phyloP scores from a whole-genome alignment of 2,888 invertebrate species.

The Amphipoea lucens region DNA sequence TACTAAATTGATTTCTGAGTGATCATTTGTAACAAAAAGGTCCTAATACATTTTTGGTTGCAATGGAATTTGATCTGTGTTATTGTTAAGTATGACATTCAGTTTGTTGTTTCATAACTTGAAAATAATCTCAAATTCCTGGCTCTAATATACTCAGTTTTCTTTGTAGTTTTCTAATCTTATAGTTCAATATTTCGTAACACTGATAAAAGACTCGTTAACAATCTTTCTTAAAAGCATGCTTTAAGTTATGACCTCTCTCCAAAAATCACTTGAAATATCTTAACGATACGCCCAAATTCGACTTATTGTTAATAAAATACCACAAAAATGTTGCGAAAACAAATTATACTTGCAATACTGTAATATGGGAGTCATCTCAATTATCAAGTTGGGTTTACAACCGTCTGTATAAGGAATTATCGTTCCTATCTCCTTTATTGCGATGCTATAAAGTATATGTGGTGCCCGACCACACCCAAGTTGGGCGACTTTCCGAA shows the following conservation, averaged over 20 bases:
- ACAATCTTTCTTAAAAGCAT: constrained; percentile 19
- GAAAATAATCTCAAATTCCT: no score
- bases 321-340: constrained; percentile 47
- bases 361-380: constrained; percentile 56
- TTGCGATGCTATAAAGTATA: constrained; percentile 58
- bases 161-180: not conserved
- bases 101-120: not conserved
- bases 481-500: constrained; percentile 53
- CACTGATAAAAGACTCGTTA: not conserved
- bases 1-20: not conserved
- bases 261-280: constrained; percentile 36
- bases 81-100: not conserved
- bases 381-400: constrained; percentile 60
- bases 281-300: constrained; percentile 46
- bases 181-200: constrained; percentile 8
- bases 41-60: not conserved
- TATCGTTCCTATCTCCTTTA: constrained; percentile 65
- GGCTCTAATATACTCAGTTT: not conserved
- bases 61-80: no score
- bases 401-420: constrained; percentile 58
- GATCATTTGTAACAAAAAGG: not conserved
- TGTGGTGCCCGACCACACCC: constrained; percentile 58
- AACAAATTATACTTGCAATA: constrained; percentile 54
- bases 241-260: constrained; percentile 24
- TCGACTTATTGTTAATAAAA: constrained; percentile 42